Percentiles rank a stretch among this genome's conserved stretches.
Conservation (phyloP, 2,888 invertebrate genomes). For the Gibbula magus region DNA sequence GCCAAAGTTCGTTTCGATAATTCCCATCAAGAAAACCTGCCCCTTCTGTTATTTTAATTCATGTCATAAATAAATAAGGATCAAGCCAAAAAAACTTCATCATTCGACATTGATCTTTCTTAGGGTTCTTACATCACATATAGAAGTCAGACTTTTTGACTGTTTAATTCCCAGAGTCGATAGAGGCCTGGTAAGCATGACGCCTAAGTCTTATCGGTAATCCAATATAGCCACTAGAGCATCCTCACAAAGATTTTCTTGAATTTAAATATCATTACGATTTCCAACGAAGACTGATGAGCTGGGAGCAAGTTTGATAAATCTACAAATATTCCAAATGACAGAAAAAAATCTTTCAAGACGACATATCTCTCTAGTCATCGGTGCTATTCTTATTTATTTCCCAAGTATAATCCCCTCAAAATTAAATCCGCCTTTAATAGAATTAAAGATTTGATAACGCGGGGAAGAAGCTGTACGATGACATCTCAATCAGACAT, state of each 20-base stretch:
- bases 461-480: no score
- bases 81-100: background rate
- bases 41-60: background rate
- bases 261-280: background rate
- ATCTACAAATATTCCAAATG: background rate
- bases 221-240: background rate
- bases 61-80: background rate
- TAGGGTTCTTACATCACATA: background rate
- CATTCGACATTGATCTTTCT: background rate
- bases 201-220: background rate
- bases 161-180: background rate
- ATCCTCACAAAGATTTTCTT: background rate
- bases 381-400: no score
- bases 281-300: background rate
- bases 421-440: no score
- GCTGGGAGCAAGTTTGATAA: background rate
- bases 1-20: background rate
- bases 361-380: no score
- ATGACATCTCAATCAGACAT: no score
- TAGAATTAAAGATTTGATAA: no score
- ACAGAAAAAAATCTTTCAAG: no score
- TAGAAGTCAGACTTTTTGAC: constrained; percentile 11
- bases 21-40: background rate
- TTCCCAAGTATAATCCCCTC: no score
- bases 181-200: background rate